A percentile compares a stretch with the other conserved stretches of the same genome.
These are phyloP conservation scores for Microcebus jonahi DNA, from an alignment of 2,113 vertebrate genomes.

Conservation along the genomic window DNA sequence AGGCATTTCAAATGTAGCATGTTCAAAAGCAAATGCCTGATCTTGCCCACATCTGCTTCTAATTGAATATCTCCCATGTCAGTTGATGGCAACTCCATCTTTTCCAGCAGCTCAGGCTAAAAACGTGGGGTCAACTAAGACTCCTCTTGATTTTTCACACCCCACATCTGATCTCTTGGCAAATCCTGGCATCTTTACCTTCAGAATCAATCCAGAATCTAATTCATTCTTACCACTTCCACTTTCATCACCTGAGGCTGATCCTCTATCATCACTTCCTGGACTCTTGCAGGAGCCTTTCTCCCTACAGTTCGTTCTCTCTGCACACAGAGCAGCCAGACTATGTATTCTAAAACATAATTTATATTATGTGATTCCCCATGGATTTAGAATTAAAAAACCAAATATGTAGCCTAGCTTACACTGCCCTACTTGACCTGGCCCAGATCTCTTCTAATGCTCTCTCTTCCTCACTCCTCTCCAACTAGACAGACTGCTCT, in stretches of 20 bases:
- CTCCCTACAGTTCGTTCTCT: not conserved
- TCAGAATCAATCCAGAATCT: not conserved
- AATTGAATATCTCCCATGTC: not conserved
- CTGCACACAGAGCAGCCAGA: not conserved
- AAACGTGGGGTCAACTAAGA: not conserved
- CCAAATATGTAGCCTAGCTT: not conserved
- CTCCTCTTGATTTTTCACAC: not conserved
- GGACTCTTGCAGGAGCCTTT: not conserved
- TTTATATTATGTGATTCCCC: not conserved
- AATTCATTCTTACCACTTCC: not conserved
- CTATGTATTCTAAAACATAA: not conserved
- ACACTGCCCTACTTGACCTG: not conserved
- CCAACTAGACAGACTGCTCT: not conserved
- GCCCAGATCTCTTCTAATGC: not conserved
- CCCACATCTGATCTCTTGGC: not conserved
- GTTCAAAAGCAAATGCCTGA: not conserved
- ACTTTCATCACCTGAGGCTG: not conserved
- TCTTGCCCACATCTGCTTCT: not conserved
- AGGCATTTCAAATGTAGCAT: not conserved
- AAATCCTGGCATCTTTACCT: not conserved
- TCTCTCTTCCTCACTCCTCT: not conserved
- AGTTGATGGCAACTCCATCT: not conserved
- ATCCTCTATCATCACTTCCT: not conserved
- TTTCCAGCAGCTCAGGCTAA: not conserved
- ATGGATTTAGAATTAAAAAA: not conserved